Base-by-base conservation (phyloP, 2,888 invertebrate genomes). In the Macrophya alboannulata region DNA sequence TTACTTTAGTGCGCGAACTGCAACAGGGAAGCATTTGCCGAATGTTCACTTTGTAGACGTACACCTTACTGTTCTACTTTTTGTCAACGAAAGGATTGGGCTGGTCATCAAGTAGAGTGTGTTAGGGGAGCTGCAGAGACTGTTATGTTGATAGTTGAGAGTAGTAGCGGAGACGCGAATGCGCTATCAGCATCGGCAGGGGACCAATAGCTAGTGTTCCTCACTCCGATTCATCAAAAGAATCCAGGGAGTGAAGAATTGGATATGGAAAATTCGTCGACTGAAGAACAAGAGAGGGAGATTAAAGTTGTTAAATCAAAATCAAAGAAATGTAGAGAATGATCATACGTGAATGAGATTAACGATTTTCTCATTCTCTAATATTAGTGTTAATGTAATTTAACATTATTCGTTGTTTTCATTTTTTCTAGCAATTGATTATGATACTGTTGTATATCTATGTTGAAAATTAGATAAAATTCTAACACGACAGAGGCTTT, bases 71-170 rank as follows among this genome's bases (percentile, higher is more conserved):
- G 98, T 93, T 98, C 98, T 9, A 97, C 97, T 4, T 98, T 97
- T 94, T 98, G 98, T 93, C 98, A 98, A 94, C 96, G 97, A 88
- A 98, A 98, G 93, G 98, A 98, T 94, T 98, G 98, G 98, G 96
- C 96, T 21, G 95, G 97, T 62, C 98, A 97, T 94, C 98, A 98
- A 93, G 97, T 97, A 86, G 97, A 98, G 93, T 97, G 97, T 92
- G 96, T 97, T 65, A 95, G 97, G 86, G 96, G 96, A 55, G 96
- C 96, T 43, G 95, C 96, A 0, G 97, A 97, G 93, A 97, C 97
- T 83, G 97, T 98, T 88, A 97, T 98, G 97, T 95, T 98, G 74
- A 97, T 98, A 88, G 97, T 97, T 21, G 97, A 97, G 93, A 97
- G 97, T 87, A 92, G 92, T 86, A 91, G 90, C 48, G 90, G 90